Percentiles rank a stretch among this genome's conserved stretches.
Conservation (phyloP, 2,797 vertebrate species). For the Parotocinclus haroldoi region DNA sequence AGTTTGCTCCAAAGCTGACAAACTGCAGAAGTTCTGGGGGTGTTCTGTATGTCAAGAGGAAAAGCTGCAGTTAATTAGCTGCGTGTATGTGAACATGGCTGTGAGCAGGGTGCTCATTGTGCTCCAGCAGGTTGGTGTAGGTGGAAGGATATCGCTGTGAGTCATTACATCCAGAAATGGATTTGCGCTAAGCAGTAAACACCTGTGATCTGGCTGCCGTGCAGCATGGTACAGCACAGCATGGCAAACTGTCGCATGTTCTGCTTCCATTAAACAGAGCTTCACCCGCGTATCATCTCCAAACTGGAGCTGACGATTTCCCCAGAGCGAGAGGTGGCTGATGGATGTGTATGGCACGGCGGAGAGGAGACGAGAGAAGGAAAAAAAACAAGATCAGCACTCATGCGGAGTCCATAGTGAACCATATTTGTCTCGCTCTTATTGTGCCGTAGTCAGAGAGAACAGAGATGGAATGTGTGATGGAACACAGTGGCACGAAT, state of each 20-base stretch:
- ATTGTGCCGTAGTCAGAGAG: slow-evolving; percentile 28
- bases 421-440: slow-evolving; percentile 27
- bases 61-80: slow-evolving; percentile 8
- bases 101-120: slow-evolving; percentile 26
- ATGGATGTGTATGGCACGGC: slow-evolving; percentile 40
- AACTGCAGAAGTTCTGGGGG: neutral
- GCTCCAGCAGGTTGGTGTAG: slow-evolving; percentile 28
- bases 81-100: neutral
- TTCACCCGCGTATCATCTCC: slow-evolving; percentile 15
- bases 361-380: neutral
- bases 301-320: slow-evolving; percentile 10
- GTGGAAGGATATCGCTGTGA: slow-evolving; percentile 32
- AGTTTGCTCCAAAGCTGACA: neutral
- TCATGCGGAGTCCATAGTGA: slow-evolving; percentile 27
- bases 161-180: slow-evolving; percentile 46
- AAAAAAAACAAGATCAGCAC: slow-evolving; percentile 7
- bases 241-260: no score
- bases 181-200: slow-evolving; percentile 22
- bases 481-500: neutral
- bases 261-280: slow-evolving; percentile 23
- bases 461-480: slow-evolving; percentile 27
- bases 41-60: neutral
- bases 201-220: slow-evolving; percentile 34
- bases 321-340: slow-evolving; percentile 26
- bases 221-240: slow-evolving; percentile 1